Percentiles rank a stretch among this genome's conserved stretches.
Conservation (phyloP, 2,888 invertebrate genomes). For the Sesia apiformis region DNA sequence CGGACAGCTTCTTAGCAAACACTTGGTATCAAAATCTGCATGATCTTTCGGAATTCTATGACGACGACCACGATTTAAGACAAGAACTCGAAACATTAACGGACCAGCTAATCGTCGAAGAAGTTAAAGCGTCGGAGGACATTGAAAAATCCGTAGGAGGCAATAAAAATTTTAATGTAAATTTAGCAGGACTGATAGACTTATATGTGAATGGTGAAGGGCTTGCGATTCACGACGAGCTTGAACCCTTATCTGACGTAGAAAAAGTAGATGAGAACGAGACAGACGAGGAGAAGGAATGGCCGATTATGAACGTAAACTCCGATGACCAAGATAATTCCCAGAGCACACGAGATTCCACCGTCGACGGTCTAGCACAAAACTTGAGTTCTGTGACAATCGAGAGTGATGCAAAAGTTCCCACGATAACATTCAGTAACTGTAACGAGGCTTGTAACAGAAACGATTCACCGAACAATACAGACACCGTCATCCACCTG, state of each 20-base stretch:
- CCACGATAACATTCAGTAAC: conserved; percentile 66
- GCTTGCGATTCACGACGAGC: conserved; percentile 23
- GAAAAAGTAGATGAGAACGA: conserved; percentile 30
- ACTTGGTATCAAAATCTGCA: conserved; percentile 57
- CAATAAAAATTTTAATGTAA: conserved; percentile 52
- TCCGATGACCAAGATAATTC: conserved; percentile 41
- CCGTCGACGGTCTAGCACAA: conserved; percentile 48
- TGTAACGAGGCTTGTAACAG: conserved; percentile 50
- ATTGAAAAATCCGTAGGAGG: conserved; percentile 19
- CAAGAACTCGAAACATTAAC: conserved; percentile 51
- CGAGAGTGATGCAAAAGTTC: conserved; percentile 53
- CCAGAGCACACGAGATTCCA: conserved; percentile 24
- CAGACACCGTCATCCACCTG: conserved; percentile 48
- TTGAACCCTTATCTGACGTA: background rate
- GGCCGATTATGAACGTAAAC: conserved; percentile 63
- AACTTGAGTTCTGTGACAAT: conserved; percentile 47
- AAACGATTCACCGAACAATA: conserved; percentile 41
- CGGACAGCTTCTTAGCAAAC: conserved; percentile 39
- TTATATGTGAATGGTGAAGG: conserved; percentile 52
- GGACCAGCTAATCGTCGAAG: conserved; percentile 42
- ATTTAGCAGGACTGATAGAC: conserved; percentile 55
- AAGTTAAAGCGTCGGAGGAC: conserved; percentile 29
- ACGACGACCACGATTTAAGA: conserved; percentile 53
- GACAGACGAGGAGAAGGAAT: conserved; percentile 62
- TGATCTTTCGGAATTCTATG: conserved; percentile 66